Percentiles rank a stretch among this genome's conserved stretches.
These are phyloP conservation scores for Caracal caracal DNA, from an alignment of 2,113 vertebrate genomes.

Conservation along the genomic window DNA sequence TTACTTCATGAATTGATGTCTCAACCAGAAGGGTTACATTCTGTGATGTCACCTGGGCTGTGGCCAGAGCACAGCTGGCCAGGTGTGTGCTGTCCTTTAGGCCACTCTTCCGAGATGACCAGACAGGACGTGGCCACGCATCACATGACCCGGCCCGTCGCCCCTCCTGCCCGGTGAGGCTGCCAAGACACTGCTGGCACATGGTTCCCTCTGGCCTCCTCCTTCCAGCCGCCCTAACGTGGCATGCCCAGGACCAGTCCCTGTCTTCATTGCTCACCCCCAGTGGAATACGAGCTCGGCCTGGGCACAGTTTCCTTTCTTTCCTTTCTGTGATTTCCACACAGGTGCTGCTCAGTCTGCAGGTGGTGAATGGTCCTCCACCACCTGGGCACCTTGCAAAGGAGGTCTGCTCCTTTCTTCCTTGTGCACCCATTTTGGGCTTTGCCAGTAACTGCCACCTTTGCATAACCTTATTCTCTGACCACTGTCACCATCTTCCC, in stretches of 20 bases:
- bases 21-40: not conserved
- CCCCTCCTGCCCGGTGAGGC: not conserved
- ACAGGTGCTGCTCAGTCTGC: rapidly evolving
- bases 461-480: not conserved
- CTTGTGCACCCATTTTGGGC: not conserved
- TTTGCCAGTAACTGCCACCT: not conserved
- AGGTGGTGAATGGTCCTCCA: not conserved
- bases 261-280: not conserved
- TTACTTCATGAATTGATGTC: not conserved
- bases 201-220: not conserved
- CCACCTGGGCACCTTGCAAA: not conserved
- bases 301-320: not conserved
- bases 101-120: not conserved
- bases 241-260: not conserved
- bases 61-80: not conserved
- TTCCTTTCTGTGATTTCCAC: not conserved
- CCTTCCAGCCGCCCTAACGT: not conserved
- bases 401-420: not conserved
- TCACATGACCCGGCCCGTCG: rapidly evolving
- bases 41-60: no score
- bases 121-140: not conserved
- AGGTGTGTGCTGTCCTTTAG: no score
- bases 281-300: not conserved
- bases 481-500: not conserved
- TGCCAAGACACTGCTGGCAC: rapidly evolving